Base-by-base conservation (phyloP, 2,113 vertebrate species). In the Dicentrarchus labrax region DNA sequence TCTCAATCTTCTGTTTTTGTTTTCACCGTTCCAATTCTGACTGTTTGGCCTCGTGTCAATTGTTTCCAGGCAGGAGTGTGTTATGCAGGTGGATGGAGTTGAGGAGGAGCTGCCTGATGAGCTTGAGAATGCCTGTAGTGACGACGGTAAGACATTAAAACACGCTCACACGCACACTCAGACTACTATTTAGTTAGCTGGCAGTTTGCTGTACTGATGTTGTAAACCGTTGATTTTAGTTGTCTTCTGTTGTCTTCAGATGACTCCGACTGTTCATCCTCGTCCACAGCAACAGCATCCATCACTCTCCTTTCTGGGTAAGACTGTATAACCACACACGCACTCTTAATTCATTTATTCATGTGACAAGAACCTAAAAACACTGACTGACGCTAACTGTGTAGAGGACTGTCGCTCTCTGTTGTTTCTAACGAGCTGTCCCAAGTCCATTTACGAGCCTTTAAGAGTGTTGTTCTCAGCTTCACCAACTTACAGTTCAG, bases 21-120 rank as follows among this genome's bases (percentile, higher is more conserved):
- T 53, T 54, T n/a, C n/a, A n/a, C 3, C 3, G 0, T 11, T 36
- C 21, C 30, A 0, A 2, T 3, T 65, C 11, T 24, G 19, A 77
- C 6, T 8, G 3, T 48, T 69, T 78, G 6, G 12, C 1, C 16
- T 47, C 4, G 2, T 15, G 2, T 65, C 68, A 0, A 16, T 22
- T 79, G 47, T 78, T 43, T 73, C 8, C 81, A 96, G 95, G 7
- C 71, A 62, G 12, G 91, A 90, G 13, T 62, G 50, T 36, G 78
- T 76, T 5, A 78, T 92, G 82, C 91, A 91, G 50, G 70, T 94
- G 30, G 90, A 88, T 9, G 92, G 90, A 67, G 76, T 36, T 0
- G 97, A 97, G 80, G 97, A 98, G 80, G 97, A 98, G 76, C 92
- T 97, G 62, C 91, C 93, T 9, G 96, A 96, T 79, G 94, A 95